Conservation (phyloP, 2,888 invertebrate genomes). For the Brachynemurus nebulosus region DNA sequence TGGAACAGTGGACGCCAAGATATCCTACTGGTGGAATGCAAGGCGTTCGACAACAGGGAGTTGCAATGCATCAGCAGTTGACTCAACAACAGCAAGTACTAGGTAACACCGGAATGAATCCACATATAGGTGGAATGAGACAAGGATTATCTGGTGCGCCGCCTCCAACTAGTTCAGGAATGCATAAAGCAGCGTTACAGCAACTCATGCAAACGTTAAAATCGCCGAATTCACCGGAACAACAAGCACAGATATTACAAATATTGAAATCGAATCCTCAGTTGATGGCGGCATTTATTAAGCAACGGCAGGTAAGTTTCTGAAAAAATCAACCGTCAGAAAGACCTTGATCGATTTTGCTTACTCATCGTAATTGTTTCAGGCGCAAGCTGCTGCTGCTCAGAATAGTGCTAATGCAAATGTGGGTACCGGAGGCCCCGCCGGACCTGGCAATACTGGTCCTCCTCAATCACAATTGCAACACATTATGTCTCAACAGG, state of each 20-base stretch:
- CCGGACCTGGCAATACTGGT: conserved; percentile 25
- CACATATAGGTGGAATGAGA: conserved; percentile 21
- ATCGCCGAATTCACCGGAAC: conserved; percentile 80
- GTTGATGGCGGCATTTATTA: conserved; percentile 89
- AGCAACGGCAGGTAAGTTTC: conserved; percentile 55
- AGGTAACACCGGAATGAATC: conserved; percentile 22
- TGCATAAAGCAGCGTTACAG: conserved; percentile 55
- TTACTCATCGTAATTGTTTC: not conserved
- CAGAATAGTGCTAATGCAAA: conserved; percentile 7
- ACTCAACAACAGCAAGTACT: conserved; percentile 23
- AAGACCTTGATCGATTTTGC: too few species aligned
- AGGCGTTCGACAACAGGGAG: conserved; percentile 34
- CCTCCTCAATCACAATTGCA: conserved; percentile 41
- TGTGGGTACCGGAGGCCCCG: conserved; percentile 23
- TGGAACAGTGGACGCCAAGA: conserved; percentile 41
- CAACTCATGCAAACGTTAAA: conserved; percentile 82
- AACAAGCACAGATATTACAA: conserved; percentile 77
- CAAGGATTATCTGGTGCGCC: conserved; percentile 18
- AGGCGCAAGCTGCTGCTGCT: conserved; percentile 8
- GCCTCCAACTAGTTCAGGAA: conserved; percentile 25
- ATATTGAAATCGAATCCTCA: conserved; percentile 90
- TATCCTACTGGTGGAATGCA: conserved; percentile 32
- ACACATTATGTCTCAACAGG: conserved; percentile 31
- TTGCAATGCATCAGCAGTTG: conserved; percentile 33
- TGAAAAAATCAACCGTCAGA: too few species aligned